These are phyloP conservation scores for Nansenia antarctica DNA, from an alignment of 2,113 vertebrate genomes.

Conservation along the genomic window DNA sequence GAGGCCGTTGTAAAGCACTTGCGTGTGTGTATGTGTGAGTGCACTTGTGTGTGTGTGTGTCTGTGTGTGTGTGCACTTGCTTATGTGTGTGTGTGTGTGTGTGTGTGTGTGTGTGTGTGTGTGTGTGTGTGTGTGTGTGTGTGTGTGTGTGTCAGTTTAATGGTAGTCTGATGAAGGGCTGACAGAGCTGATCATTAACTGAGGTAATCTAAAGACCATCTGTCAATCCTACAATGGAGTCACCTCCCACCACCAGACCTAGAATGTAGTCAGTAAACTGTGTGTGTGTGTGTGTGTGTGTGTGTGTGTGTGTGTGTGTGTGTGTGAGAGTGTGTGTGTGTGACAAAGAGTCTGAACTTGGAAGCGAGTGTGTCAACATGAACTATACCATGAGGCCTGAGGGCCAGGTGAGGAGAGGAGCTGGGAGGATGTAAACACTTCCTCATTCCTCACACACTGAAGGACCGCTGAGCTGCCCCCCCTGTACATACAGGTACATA, in stretches of 20 bases:
- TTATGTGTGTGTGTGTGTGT: neutral
- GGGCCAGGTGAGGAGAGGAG: slow-evolving; percentile 13
- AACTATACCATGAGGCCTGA: slow-evolving; percentile 33
- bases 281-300: slow-evolving; percentile 13
- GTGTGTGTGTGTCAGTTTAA: neutral
- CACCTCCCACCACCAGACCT: neutral
- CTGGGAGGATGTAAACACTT: slow-evolving; percentile 57
- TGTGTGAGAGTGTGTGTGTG: slow-evolving; percentile 26
- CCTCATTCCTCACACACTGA: slow-evolving; percentile 47
- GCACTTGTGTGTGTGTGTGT: neutral
- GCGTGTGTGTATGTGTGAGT: slow-evolving; percentile 4
- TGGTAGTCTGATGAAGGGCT: neutral
- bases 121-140: neutral
- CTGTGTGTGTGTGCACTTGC: neutral
- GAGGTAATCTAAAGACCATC: slow-evolving; percentile 46
- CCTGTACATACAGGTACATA: slow-evolving; percentile 40
- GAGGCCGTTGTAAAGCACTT: neutral
- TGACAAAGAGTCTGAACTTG: neutral
- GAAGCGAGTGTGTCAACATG: slow-evolving; percentile 44
- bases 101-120: neutral
- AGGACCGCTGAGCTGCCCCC: slow-evolving; percentile 41
- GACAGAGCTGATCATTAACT: slow-evolving; percentile 33
- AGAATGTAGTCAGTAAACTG: neutral
- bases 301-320: slow-evolving; percentile 3
- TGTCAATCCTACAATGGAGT: slow-evolving; percentile 22